Percentiles rank a stretch among this genome's conserved stretches.
phyloP scores from a whole-genome alignment of 2,113 vertebrate genomes.

The Diphyllodes magnificus region DNA sequence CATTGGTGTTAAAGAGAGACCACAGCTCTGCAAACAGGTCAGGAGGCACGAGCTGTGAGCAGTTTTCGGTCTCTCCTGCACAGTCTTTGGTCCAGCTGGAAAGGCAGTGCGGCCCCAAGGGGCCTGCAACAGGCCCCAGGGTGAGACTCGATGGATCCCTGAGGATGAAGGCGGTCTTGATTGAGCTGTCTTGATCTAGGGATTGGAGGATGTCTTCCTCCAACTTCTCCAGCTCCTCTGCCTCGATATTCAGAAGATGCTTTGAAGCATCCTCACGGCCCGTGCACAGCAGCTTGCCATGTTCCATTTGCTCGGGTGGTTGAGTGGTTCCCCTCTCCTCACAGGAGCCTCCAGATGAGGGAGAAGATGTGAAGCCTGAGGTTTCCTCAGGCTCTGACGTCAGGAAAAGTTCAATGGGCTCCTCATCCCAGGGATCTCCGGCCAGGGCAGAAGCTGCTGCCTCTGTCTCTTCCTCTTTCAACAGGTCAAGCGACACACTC shows the following conservation, averaged over 20 bases:
- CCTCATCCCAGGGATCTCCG: not conserved
- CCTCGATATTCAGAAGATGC: not conserved
- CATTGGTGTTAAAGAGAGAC: not conserved
- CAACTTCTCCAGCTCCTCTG: not conserved
- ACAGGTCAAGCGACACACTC: fast-evolving
- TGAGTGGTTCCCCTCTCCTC: not conserved
- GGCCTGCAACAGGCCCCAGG: too few species aligned
- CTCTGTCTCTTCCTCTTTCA: not conserved
- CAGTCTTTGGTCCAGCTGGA: too few species aligned
- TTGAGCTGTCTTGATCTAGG: too few species aligned
- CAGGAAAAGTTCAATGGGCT: too few species aligned
- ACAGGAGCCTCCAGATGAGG: too few species aligned
- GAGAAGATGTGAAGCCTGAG: too few species aligned
- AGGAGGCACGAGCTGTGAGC: fast-evolving
- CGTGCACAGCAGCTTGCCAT: fast-evolving
- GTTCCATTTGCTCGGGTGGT: fast-evolving
- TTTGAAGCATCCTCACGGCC: not conserved
- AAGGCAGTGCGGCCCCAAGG: fast-evolving
- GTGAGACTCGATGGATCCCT: too few species aligned
- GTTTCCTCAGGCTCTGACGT: not conserved
- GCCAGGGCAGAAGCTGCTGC: not conserved
- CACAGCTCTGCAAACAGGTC: not conserved
- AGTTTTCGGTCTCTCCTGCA: not conserved
- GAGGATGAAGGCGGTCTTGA: too few species aligned
- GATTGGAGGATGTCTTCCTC: not conserved